Evolutionary conservation across 1,140 invertebrate species (phyloP), one percentile per base, ranked within the genome.

Genomic region (Heliothis virescens): DNA sequence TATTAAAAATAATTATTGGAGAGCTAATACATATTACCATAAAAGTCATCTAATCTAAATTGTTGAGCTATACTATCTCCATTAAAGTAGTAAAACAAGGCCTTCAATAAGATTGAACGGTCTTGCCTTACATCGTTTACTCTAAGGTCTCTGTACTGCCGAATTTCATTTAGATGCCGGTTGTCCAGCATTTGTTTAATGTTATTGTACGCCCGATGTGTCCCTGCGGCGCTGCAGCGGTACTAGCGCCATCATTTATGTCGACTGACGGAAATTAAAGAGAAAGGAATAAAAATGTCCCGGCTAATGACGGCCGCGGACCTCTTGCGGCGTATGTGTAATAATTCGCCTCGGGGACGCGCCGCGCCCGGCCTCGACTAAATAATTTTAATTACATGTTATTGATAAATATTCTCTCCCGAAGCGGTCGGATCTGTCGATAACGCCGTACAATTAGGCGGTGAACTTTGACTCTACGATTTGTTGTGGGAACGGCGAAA

Each of bases 361-460:
- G 55, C 55, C 71, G 79, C 67, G 82, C 60, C 62, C 78, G 85
- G 82, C 79, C 72, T 80, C 88, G 75, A 84, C 91, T 93, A 92
- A 92, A 94, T 92, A 93, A 92, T 94, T 94, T 94, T 94, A 94
- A 94, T 94, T 94, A 94, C 87, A 93, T 89, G 90, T 93, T 93
- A 93, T 94, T 91, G 92, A 93, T 93, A 90, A 92, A 94, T 92
- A 89, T 90, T 90, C 86, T 87, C 82, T 90, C 88, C 85, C 84
- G 87, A 84, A 89, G 90, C 90, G 89, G 73, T 87, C 79, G 83
- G 90, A 92, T 91, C 88, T 87, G 85, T 90, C 88, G 90, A 91
- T 91, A 92, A 86, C 90, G 87, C 87, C 79, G 89, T 87, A 86
- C 90, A 92, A 92, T 94, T 94, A 94, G 90, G 81, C 88, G 85